A percentile compares a stretch with the other conserved stretches of the same genome.
Evolutionary conservation across 2,888 invertebrate genomes (phyloP).

Genomic region (Cryptus viduatorius): DNA sequence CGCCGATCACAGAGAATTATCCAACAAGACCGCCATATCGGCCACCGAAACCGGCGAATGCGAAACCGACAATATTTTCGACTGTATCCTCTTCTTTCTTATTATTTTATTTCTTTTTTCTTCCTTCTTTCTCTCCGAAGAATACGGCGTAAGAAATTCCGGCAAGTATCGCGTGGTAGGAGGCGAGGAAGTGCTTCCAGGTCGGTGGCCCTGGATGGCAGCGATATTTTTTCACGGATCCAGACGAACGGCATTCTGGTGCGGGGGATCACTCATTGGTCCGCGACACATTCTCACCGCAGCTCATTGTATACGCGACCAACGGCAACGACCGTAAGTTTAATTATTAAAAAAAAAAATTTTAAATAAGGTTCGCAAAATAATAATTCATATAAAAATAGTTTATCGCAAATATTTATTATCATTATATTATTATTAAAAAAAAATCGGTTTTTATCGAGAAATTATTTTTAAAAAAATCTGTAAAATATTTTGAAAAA

Average conservation of each 20-base stretch:
- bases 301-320: conserved; percentile 97
- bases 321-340: conserved; percentile 94
- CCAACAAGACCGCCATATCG: conserved; percentile 85
- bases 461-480: too few species aligned
- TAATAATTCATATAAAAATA: too few species aligned
- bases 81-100: conserved; percentile 36
- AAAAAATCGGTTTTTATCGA: too few species aligned
- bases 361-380: too few species aligned
- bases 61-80: conserved; percentile 84
- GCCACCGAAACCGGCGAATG: conserved; percentile 82
- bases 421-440: too few species aligned
- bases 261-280: conserved; percentile 95
- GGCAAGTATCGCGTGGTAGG: conserved; percentile 96
- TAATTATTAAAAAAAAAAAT: neutral
- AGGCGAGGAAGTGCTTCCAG: conserved; percentile 93
- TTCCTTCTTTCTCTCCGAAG: conserved; percentile 83
- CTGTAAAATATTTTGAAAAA: too few species aligned
- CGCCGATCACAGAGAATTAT: conserved; percentile 78
- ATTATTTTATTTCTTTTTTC: conserved; percentile 21
- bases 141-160: conserved; percentile 93
- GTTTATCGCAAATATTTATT: too few species aligned
- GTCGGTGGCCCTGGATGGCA: conserved; percentile 98
- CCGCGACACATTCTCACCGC: conserved; percentile 93
- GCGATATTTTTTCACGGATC: conserved; percentile 96
- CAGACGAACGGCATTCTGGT: conserved; percentile 95